Evolutionary conservation across 1,140 invertebrate species (phyloP).

Genomic region (Pogonognathellus flavescens): DNA sequence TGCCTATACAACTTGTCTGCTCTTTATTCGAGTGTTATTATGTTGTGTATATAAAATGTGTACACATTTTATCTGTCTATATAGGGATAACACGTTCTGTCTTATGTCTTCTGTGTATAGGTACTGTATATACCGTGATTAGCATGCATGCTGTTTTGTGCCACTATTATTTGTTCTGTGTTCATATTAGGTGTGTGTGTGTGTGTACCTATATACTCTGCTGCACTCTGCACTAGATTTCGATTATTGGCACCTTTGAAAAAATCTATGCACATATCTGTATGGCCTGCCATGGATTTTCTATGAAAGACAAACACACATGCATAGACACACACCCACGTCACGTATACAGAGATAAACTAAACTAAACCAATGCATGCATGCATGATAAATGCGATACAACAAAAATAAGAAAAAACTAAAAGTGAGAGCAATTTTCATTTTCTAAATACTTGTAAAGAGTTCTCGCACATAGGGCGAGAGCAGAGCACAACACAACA

Average conservation of each 20-base stretch:
- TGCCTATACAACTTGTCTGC: too few species aligned
- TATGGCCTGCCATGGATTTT: not conserved
- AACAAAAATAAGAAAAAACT: conserved; percentile 37
- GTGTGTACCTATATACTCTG: too few species aligned
- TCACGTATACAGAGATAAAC: not conserved
- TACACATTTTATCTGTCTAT: too few species aligned
- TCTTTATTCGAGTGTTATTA: not conserved
- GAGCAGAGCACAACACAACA: conserved; percentile 10
- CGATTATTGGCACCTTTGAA: too few species aligned
- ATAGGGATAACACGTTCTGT: too few species aligned
- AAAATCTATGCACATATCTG: not conserved
- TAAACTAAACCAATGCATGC: conserved; percentile 23
- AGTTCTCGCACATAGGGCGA: not conserved
- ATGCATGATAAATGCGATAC: conserved; percentile 9
- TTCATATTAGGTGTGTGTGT: too few species aligned
- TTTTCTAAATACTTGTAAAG: conserved; percentile 38
- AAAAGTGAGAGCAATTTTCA: conserved; percentile 49
- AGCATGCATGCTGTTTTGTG: too few species aligned
- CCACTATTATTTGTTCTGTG: too few species aligned
- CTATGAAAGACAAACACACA: not conserved
- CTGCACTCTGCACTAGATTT: too few species aligned
- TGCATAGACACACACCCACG: not conserved
- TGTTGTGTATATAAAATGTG: not conserved
- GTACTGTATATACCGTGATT: too few species aligned
- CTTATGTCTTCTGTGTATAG: too few species aligned